Base-by-base conservation (phyloP, 2,113 vertebrate species). In the Pterocles orientalis region DNA sequence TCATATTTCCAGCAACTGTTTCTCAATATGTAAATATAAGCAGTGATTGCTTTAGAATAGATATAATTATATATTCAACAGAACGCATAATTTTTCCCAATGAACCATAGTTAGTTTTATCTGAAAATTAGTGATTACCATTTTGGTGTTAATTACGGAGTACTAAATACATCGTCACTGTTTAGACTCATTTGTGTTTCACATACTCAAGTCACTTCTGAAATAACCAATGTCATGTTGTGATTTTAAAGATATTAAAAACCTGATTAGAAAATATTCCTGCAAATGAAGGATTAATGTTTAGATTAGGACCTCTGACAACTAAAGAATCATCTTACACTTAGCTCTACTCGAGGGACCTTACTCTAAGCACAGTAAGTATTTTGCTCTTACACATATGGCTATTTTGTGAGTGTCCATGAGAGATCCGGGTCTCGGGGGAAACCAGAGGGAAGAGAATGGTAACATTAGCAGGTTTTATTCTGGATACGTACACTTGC, bases 21-120 rank as follows among this genome's bases (percentile, higher is more conserved):
- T 95, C 93, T 88, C 90, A 95, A 94, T 89, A 97, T 95, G 91
- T 96, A 97, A 97, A 96, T 97, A 95, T 62, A 68, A 97, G 91
- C 96, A 94, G 94, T 96, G 95, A 97, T 93, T 97, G 85, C 96
- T 97, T 96, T 97, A 95, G 95, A 98, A 97, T 96, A 97, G 95
- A 97, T 94, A 86, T 97, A 97, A 97, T 97, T 97, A 96, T 69
- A 95, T 95, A 94, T 96, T 94, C 87, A 36, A 95, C 81, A 93
- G 92, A 95, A 95, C 96, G 79, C 68, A 82, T 96, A 84, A 95
- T 95, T 97, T 97, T 95, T 56, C 91, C 80, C 91, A 94, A 50
- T 94, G 94, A 93, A 96, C 91, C 78, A 88, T 54, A 91, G 94
- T 97, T 96, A 97, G 97, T 97, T 97, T 97, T 97, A 97, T 94